phyloP scores from a whole-genome alignment of 2,797 vertebrate genomes.

The Chloroceryle amazona region DNA sequence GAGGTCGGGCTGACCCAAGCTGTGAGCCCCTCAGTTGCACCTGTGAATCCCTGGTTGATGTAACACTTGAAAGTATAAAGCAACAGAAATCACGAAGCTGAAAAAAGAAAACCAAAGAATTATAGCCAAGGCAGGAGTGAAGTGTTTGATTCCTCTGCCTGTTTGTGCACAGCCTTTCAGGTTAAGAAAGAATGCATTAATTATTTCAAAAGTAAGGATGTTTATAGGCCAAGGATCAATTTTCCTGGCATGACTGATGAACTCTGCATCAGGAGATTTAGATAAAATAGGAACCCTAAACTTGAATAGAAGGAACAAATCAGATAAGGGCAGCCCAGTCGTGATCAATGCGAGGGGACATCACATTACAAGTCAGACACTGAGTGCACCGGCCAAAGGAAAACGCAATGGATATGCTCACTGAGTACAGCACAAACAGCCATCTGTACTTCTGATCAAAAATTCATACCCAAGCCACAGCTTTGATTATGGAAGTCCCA shows the following conservation, averaged over 20 bases:
- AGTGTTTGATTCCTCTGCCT: background rate
- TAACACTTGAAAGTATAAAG: background rate
- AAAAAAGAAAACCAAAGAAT: background rate
- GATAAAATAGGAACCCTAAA: slow-evolving; percentile 25
- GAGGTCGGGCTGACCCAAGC: background rate
- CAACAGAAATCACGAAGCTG: background rate
- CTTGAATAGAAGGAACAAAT: background rate
- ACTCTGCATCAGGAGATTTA: background rate
- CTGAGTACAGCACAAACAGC: background rate
- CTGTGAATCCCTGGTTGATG: background rate
- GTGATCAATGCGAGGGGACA: background rate
- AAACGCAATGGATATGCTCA: background rate
- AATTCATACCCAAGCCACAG: background rate
- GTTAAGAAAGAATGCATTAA: background rate
- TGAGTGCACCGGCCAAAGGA: background rate
- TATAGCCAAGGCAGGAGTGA: background rate
- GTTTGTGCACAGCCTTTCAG: background rate
- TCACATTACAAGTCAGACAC: background rate
- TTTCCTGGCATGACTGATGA: slow-evolving; percentile 11
- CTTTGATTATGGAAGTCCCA: background rate
- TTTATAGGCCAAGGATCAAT: slow-evolving; percentile 29
- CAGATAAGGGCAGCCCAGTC: background rate
- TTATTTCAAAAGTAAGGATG: background rate
- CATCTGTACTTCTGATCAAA: background rate
- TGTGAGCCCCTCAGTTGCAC: background rate